Percentiles rank a stretch among this genome's conserved stretches.
These are phyloP conservation scores for Xanthorhoe spadicearia DNA, from an alignment of 2,888 invertebrate genomes.

Conservation along the genomic window DNA sequence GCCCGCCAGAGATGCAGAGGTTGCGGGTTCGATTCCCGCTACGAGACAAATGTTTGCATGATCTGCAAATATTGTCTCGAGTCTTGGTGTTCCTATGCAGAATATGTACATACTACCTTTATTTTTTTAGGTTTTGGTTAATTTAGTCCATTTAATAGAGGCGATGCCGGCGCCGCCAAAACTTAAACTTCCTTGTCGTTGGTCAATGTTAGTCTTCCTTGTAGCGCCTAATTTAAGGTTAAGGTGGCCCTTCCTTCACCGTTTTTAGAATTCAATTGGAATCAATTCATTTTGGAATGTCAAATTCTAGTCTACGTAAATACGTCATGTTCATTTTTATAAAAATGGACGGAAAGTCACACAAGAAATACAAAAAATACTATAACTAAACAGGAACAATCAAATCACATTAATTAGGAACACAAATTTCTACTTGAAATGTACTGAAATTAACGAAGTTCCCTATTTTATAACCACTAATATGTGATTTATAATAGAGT, in stretches of 20 bases:
- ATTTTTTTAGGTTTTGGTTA: too few relatives aligned
- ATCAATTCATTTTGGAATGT: slow-evolving; percentile 1
- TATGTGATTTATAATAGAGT: not conserved
- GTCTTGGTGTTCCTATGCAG: too few relatives aligned
- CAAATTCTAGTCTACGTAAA: not conserved
- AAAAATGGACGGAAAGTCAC: not conserved
- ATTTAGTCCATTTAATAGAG: too few relatives aligned
- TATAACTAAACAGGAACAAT: slow-evolving; percentile 3
- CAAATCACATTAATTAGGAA: slow-evolving; percentile 1
- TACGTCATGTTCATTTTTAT: not conserved
- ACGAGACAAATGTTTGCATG: too few relatives aligned
- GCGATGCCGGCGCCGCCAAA: too few relatives aligned
- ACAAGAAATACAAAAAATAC: not conserved
- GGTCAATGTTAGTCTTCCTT: not conserved
- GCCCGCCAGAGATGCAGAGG: too few relatives aligned
- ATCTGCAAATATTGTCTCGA: too few relatives aligned
- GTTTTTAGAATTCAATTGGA: not conserved
- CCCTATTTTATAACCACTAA: not conserved
- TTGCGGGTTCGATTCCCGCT: too few relatives aligned
- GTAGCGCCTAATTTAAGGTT: not conserved
- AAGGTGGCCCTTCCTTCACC: not conserved
- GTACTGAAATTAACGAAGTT: slow-evolving; percentile 5
- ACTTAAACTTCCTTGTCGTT: too few relatives aligned
- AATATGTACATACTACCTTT: too few relatives aligned
- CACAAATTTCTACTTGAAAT: not conserved